A percentile compares a stretch with the other conserved stretches of the same genome.
These are phyloP conservation scores for Bombus waltoni DNA, from an alignment of 1,140 invertebrate genomes.

Conservation along the genomic window DNA sequence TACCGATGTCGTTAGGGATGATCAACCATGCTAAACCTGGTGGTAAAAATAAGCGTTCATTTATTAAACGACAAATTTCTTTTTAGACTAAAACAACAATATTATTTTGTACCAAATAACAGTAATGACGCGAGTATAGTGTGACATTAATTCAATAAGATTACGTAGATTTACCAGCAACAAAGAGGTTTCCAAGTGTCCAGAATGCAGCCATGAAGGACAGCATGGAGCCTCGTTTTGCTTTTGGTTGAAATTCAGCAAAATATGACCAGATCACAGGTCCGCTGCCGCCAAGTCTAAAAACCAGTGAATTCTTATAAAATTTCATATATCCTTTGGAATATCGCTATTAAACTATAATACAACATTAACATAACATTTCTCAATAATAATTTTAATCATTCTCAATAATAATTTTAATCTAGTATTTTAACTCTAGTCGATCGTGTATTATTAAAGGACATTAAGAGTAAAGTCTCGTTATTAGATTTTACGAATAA, in stretches of 20 bases:
- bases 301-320: conserved; percentile 54
- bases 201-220: conserved; percentile 97
- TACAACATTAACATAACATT: too few relatives aligned
- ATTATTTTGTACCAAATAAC: too few relatives aligned
- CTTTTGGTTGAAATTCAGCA: conserved; percentile 96
- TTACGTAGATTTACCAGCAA: conserved; percentile 85
- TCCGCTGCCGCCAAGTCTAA: conserved; percentile 95
- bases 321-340: too few relatives aligned
- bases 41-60: conserved; percentile 9
- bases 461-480: too few relatives aligned
- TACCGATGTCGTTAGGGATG: conserved; percentile 90
- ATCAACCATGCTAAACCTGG: conserved; percentile 92
- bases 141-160: too few relatives aligned
- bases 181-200: conserved; percentile 94
- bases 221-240: conserved; percentile 94
- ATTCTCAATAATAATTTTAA: too few relatives aligned
- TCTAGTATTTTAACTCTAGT: too few relatives aligned
- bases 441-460: too few relatives aligned
- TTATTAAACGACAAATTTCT: background rate
- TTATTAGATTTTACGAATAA: too few relatives aligned
- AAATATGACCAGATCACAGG: conserved; percentile 98
- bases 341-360: too few relatives aligned
- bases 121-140: rapidly evolving
- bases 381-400: too few relatives aligned
- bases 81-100: too few relatives aligned